These are phyloP conservation scores for Pantala flavescens DNA, from an alignment of 1,140 invertebrate genomes.

Conservation along the genomic window DNA sequence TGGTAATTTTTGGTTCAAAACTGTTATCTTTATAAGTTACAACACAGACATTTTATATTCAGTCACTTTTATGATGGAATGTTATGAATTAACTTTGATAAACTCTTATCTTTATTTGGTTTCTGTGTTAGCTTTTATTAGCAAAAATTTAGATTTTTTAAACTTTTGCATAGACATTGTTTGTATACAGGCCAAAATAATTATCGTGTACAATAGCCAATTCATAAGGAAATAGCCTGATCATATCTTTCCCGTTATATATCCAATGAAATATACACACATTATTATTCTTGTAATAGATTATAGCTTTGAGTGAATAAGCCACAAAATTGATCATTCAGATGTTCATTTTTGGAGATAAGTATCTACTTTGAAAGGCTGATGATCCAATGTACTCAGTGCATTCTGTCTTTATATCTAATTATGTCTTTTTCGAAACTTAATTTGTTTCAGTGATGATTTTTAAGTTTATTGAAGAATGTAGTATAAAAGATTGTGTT, in stretches of 20 bases:
- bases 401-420: not conserved
- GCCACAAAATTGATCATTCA: not conserved
- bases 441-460: not conserved
- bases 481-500: not conserved
- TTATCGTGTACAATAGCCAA: not conserved
- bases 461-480: not conserved
- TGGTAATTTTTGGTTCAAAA: not conserved
- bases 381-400: not conserved
- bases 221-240: not conserved
- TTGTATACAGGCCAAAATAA: not conserved
- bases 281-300: not conserved
- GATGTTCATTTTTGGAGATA: not conserved
- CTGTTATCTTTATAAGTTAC: not conserved
- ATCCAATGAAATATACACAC: not conserved
- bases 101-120: not conserved
- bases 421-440: not conserved
- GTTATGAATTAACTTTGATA: slow-evolving; percentile 4
- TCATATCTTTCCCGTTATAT: not conserved
- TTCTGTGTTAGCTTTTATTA: not conserved
- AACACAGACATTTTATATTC: not conserved
- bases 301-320: not conserved
- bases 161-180: not conserved
- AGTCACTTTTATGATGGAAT: not conserved
- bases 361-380: too few species aligned
- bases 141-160: not conserved